Evolutionary conservation across 2,113 vertebrate genomes (phyloP), one percentile per base, ranked within the genome.

Genomic region (Clarias batrachus): DNA sequence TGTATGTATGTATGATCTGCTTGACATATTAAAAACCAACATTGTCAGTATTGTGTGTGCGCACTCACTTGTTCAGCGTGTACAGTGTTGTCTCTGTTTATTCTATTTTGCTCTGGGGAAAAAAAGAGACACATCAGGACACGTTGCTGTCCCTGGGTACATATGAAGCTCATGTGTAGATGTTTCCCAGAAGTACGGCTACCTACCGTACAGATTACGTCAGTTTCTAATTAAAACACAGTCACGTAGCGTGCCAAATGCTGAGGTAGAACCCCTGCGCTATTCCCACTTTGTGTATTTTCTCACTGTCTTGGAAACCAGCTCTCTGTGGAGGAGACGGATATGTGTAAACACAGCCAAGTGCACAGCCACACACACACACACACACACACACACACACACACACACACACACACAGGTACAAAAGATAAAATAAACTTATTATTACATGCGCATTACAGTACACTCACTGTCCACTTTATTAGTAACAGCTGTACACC

Each of bases 151-250:
- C 84, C 83, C 86, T 54, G n/a, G 63, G 48, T 63, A n/a, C 84
- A 56, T 21, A 0, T 37, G 41, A 68, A 59, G 54, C 57, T 68
- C 80, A 60, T 68, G 71, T 48, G 54, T 30, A 86, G 30, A 83
- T 7, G 21, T 81, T 83, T 89, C 68, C 41, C 54, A 56, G 54
- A 78, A 87, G 25, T 79, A 9, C 10, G 82, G 68, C 57, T 68
- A 41, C 81, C 73, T 68, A 33, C 48, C 81, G 62, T 68, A 33
- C 48, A 85, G 27, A 62, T 30, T 57, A 83, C 27, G 12, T 63
- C 71, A 8, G 57, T 52, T 63, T 86, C 82, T 89, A 86, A 84
- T 89, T 89, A 86, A 86, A 83, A 30, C 54, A 13, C 19, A 60
- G 19, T 80, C 21, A 9, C 14, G 37, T 23, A 21, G 63, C 3